Base-by-base conservation (phyloP, 2,797 vertebrate genomes). In the Schizopygopsis malacanthus region DNA sequence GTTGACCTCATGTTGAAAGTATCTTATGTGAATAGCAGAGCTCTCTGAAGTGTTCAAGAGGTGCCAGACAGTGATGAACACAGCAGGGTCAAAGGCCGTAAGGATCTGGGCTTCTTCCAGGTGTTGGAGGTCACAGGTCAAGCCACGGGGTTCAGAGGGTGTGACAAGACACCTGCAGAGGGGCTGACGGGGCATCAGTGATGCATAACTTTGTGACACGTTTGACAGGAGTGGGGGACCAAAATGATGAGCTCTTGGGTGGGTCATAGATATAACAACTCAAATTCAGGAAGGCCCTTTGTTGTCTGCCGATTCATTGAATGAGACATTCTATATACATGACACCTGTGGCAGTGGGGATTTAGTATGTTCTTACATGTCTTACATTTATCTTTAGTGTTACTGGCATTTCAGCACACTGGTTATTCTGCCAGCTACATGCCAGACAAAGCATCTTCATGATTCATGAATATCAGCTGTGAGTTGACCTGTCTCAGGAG, bases 151-250 rank as follows among this genome's bases (percentile, higher is more conserved):
- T 56, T 70, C 8, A 37, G 70, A 63, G 79, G 82, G 63, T 84
- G 84, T 86, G 85, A 83, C 28, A 50, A 90, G 91, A 93, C 92
- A 95, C 94, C 94, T 94, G 93, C 81, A 63, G 76, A 75, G 90
- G 77, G 63, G 82, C 83, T 90, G 91, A 93, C 87, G 88, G 90
- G 88, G 85, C 88, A 91, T 71, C 87, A 88, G 87, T 87, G 88
- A 85, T 28, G 77, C 85, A 83, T 80, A 86, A 83, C 80, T 20
- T n/a, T 85, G 25, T 80, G 83, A 85, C 69, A 80, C 22, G 8
- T 39, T 82, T 85, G 71, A 77, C 59, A 63, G 16, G 39, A 22
- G 20, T 54, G 15, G 52, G 37, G 59, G 65, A 59, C 82, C 56
- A 75, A 83, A 65, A 56, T 22, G 25, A 59, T 56, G 37, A 47